Percentiles rank a stretch among this genome's conserved stretches.
Evolutionary conservation across 2,113 vertebrate species (phyloP).

Genomic region (Crotalus horridus): DNA sequence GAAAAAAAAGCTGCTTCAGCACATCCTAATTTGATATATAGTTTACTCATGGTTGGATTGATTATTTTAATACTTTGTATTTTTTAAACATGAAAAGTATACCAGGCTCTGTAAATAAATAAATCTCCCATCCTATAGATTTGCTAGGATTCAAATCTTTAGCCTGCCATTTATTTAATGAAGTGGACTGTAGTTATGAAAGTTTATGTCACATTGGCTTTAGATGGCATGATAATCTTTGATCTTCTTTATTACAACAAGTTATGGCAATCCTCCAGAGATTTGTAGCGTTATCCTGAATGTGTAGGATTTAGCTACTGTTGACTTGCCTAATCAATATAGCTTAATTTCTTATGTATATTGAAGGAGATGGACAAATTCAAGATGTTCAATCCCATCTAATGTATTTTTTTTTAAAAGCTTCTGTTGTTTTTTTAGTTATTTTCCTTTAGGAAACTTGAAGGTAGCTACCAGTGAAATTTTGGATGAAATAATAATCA

Average conservation of each 20-base stretch:
- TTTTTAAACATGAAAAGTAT: background rate
- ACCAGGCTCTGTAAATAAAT: background rate
- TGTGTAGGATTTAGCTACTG: background rate
- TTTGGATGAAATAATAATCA: background rate
- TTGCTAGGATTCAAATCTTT: background rate
- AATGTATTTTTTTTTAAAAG: background rate
- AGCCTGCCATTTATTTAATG: background rate
- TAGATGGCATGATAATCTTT: background rate
- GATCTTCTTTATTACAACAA: background rate
- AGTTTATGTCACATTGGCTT: background rate
- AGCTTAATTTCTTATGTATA: background rate
- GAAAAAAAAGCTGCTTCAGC: background rate
- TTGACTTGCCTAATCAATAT: background rate
- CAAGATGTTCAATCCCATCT: background rate
- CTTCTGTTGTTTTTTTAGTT: background rate
- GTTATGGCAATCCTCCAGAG: background rate
- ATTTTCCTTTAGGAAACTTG: background rate
- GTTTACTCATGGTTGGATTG: background rate
- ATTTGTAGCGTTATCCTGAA: background rate
- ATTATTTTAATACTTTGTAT: background rate
- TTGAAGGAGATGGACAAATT: background rate
- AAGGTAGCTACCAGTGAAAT: background rate
- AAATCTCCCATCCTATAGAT: background rate
- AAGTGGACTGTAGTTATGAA: background rate
- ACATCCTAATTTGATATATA: background rate